These are phyloP conservation scores for Agonum fuliginosum DNA, from an alignment of 2,888 invertebrate species.

Conservation along the genomic window DNA sequence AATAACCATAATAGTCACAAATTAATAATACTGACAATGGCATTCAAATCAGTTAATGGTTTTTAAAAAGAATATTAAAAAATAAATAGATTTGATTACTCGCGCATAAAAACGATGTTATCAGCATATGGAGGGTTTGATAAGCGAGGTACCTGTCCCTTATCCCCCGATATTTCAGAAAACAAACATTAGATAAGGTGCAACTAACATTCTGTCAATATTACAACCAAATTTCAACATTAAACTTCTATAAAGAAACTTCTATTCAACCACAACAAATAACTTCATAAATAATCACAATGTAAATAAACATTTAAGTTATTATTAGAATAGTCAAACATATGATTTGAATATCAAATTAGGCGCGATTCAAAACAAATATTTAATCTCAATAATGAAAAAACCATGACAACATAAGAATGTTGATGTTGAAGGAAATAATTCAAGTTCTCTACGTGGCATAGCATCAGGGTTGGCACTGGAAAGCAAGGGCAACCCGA, in stretches of 20 bases:
- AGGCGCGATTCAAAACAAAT: not conserved
- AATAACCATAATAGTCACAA: too few species aligned
- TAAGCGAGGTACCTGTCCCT: constrained; percentile 41
- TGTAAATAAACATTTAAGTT: not conserved
- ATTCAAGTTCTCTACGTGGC: not conserved
- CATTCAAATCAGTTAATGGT: not conserved
- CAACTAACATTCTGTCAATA: constrained; percentile 11
- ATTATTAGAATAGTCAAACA: not conserved
- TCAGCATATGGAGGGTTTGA: constrained; percentile 22
- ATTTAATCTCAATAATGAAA: not conserved
- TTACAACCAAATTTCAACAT: not conserved
- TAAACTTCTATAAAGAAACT: not conserved
- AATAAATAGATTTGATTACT: not conserved
- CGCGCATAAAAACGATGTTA: constrained; percentile 1
- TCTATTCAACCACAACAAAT: not conserved
- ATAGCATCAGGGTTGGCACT: too few species aligned
- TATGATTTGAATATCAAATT: constrained; percentile 6
- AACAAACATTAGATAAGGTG: constrained; percentile 42
- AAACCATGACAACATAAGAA: not conserved
- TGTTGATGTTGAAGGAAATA: not conserved
- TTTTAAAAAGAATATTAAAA: not conserved
- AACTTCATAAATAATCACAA: constrained; percentile 12
- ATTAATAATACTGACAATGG: too few species aligned
- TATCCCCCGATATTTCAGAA: constrained; percentile 36
- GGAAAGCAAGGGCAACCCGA: not conserved